phyloP scores from a whole-genome alignment of 2,888 invertebrate genomes.

The Meiosimyza platycephala region DNA sequence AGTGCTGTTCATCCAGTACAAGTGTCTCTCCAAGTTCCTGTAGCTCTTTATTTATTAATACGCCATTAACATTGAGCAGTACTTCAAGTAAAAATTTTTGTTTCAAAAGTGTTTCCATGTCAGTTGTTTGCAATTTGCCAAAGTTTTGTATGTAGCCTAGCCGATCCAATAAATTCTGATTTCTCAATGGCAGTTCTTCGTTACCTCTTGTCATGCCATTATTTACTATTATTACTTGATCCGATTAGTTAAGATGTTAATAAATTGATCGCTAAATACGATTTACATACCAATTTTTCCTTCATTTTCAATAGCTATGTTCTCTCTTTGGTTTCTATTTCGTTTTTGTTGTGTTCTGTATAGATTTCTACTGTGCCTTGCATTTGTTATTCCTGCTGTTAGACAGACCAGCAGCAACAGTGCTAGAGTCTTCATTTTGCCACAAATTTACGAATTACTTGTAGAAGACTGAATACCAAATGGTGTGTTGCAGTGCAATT shows the following conservation, averaged over 20 bases:
- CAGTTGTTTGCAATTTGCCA: neutral
- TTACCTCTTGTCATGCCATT: constrained; percentile 7
- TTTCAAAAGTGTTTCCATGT: constrained; percentile 17
- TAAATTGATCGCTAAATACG: neutral
- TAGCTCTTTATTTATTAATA: neutral
- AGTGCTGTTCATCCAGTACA: constrained; percentile 14
- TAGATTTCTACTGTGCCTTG: neutral
- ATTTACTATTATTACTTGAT: constrained; percentile 27
- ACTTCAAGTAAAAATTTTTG: constrained; percentile 28
- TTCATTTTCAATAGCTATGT: constrained; percentile 13
- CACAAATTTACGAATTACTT: neutral
- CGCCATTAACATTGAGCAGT: constrained; percentile 18
- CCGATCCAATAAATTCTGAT: constrained; percentile 6
- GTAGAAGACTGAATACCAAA: too few species aligned
- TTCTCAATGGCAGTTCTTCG: neutral
- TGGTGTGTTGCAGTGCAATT: too few species aligned
- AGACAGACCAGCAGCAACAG: constrained; percentile 10
- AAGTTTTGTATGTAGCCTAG: constrained; percentile 7
- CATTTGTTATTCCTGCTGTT: neutral
- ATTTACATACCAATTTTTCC: constrained; percentile 27
- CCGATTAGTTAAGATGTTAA: neutral
- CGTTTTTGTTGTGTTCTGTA: neutral
- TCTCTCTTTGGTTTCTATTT: neutral
- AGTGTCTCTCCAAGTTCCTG: constrained; percentile 22
- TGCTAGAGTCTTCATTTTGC: constrained; percentile 13